Evolutionary conservation across 2,113 vertebrate species (phyloP).

Genomic region (Anoplopoma fimbria): DNA sequence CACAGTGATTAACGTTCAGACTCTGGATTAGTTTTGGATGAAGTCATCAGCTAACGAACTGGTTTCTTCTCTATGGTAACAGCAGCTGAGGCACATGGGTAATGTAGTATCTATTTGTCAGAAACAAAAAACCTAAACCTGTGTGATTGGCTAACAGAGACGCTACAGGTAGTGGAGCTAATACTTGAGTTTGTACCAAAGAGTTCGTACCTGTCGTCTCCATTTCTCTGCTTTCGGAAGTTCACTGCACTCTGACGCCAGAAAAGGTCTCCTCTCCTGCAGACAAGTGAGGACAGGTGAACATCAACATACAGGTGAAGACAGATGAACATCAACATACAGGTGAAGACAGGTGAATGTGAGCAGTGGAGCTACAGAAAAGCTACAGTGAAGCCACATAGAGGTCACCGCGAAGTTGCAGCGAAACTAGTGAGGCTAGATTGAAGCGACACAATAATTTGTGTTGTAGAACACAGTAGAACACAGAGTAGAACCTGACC

Average conservation of each 20-base stretch:
- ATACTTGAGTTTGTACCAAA: conserved; percentile 72
- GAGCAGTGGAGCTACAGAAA: neutral
- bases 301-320: conserved; percentile 1
- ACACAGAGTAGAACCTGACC: conserved; percentile 78
- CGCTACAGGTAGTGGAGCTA: neutral
- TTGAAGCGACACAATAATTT: no score
- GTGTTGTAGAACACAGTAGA: neutral
- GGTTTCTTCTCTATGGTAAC: neutral
- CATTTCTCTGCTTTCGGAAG: conserved; percentile 98
- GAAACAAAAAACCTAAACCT: neutral
- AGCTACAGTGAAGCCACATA: neutral
- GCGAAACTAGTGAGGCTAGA: no score
- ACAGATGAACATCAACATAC: neutral
- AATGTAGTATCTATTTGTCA: neutral
- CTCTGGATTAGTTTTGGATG: no score
- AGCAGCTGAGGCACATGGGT: neutral
- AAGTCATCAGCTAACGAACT: neutral
- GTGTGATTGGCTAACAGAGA: neutral
- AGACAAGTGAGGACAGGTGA: neutral
- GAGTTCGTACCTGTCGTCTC: conserved; percentile 89
- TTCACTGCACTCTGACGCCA: conserved; percentile 95
- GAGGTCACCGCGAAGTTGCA: no score
- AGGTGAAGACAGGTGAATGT: neutral
- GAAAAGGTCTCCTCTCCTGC: conserved; percentile 94
- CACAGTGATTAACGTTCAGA: no score